Evolutionary conservation across 1,140 invertebrate species (phyloP), one percentile per base, ranked within the genome.

Genomic region (Telenomus remus): DNA sequence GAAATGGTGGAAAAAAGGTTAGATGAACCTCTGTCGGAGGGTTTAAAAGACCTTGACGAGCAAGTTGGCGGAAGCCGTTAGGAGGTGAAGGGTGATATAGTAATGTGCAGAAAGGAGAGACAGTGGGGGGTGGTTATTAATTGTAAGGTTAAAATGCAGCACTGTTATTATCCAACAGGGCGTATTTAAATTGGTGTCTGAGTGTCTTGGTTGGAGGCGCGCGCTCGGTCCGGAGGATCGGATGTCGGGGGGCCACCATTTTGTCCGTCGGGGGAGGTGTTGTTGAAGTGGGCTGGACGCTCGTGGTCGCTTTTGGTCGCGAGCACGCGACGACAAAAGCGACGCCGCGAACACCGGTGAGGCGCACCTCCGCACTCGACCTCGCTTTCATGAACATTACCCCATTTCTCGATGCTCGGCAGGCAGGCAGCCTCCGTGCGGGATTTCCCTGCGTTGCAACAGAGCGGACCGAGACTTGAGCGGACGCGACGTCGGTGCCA

Each of bases 221-320:
- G 78, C 76, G 44, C 6, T 47, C 12, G 14, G 79, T 79, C 79
- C 80, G 81, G 80, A 82, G 63, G 79, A 76, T 82, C 82, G 79
- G 81, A 79, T 80, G 81, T 86, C 83, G 83, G 81, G 84, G 82
- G 88, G 85, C 89, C 87, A 87, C 89, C 89, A 89, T 89, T 89
- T 89, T 89, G 89, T 89, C 83, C 84, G 83, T 86, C 86, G 87
- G 88, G 88, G 88, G 89, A 89, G 89, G 88, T 89, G 87, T 84
- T 84, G 80, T 81, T 85, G 81, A 88, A 86, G 84, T 86, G 83
- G 84, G 12, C 84, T 86, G 87, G 85, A 87, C 87, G 87, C 83
- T 86, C 80, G 79, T 80, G 85, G 85, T 44, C 27, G 19, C 8
- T 1, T 34, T 33, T 15, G 19, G 27, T 19, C 11, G n/a, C 27